These are phyloP conservation scores for Megaceryle torquata DNA, from an alignment of 2,113 vertebrate species.

Conservation along the genomic window DNA sequence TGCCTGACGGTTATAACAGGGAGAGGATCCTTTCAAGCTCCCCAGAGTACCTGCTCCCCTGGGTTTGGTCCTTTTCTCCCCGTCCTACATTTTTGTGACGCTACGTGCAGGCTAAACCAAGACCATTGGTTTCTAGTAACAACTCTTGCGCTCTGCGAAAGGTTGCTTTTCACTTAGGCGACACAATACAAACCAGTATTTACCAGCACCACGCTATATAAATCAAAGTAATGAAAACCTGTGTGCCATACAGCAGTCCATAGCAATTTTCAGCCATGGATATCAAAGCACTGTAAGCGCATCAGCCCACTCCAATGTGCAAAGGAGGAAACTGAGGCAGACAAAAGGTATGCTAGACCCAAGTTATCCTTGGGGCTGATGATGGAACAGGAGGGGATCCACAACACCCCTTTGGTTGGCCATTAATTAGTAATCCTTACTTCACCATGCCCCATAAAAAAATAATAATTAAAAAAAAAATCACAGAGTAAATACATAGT, in stretches of 20 bases:
- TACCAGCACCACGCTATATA: background rate
- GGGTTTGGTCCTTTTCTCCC: background rate
- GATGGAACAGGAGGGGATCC: background rate
- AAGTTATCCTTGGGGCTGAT: fast-evolving
- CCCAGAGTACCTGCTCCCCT: background rate
- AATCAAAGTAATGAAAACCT: background rate
- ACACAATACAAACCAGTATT: background rate
- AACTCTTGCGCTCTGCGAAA: background rate
- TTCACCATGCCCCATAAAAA: background rate
- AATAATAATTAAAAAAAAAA: background rate
- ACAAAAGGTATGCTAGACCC: background rate
- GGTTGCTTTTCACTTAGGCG: background rate
- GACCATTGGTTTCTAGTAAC: background rate
- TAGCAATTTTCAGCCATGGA: background rate
- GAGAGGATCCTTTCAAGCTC: background rate
- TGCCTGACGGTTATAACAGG: background rate
- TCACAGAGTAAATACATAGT: background rate
- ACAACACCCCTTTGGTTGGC: background rate
- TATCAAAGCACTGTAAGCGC: background rate
- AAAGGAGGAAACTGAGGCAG: conserved; percentile 21
- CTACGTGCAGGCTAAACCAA: background rate
- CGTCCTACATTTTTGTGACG: background rate
- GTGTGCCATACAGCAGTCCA: fast-evolving
- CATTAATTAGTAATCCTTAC: background rate
- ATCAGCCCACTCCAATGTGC: fast-evolving